A percentile compares a stretch with the other conserved stretches of the same genome.
phyloP scores from a whole-genome alignment of 1,140 invertebrate genomes.

The Zaprionus vittiger region DNA sequence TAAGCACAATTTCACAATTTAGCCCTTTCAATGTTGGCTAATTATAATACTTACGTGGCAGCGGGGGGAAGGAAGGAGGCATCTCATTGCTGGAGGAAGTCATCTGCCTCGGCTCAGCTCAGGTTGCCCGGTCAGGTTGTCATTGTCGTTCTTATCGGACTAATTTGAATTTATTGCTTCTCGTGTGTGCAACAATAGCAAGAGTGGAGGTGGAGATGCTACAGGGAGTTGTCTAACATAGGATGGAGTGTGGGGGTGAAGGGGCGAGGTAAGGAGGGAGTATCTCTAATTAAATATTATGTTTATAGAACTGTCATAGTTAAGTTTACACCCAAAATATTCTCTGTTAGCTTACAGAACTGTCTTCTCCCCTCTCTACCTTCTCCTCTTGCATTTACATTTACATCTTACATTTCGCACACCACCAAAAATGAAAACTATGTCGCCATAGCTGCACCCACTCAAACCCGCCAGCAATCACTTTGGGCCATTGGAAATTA shows the following conservation, averaged over 20 bases:
- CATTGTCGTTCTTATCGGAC: constrained; percentile 58
- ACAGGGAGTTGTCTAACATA: not conserved
- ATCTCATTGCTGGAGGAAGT: not conserved
- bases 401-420: not conserved
- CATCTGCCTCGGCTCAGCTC: constrained; percentile 3
- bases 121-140: constrained; percentile 11
- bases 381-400: not conserved
- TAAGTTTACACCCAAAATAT: no score
- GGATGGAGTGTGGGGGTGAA: not conserved
- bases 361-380: not conserved
- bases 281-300: no score
- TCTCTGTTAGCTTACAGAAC: no score
- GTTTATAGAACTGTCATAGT: no score
- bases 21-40: constrained; percentile 77
- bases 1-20: constrained; percentile 77
- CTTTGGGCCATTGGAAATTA: constrained; percentile 41
- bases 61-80: not conserved
- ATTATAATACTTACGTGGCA: constrained; percentile 70
- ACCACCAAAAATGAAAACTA: not conserved
- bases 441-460: not conserved
- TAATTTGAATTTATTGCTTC: constrained; percentile 69
- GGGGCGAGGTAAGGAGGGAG: not conserved
- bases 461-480: constrained; percentile 8
- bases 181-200: constrained; percentile 15
- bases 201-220: not conserved